Base-by-base conservation (phyloP, 2,888 invertebrate species). In the Mantis religiosa region DNA sequence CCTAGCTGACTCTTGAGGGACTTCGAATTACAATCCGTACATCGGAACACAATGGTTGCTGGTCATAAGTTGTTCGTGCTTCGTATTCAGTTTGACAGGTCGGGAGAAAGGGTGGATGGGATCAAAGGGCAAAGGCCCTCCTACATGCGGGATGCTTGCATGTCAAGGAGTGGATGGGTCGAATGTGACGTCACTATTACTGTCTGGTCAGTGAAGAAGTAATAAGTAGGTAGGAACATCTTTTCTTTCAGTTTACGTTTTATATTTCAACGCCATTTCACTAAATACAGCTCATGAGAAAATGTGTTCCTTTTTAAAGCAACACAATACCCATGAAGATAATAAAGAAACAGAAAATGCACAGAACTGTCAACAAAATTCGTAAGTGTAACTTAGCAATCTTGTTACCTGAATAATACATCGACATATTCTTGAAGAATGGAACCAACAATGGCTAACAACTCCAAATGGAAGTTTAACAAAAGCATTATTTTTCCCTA, bases 171-270 rank as follows among this genome's bases (percentile, higher is more conserved):
- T 20, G 28, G 81, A 25, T 41, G 54, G 54, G 54, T 71, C 54
- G 54, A 71, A 71, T 86, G 83, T 82, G 82, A 82, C 82, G 89
- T 85, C 87, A 82, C 88, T 87, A 89, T 89, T 89, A 89, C 87
- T 84, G 89, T 89, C 89, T 85, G 34, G 41, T 71, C 47, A n/a
- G 88, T 47, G 89, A 47, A 84, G 87, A 87, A 47, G 54, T 89
- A 89, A 89, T 89, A 89, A 87, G 89, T 87, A 85, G 87, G 84
- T 89, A 87, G 86, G 71, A 86, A 86, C 81, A 81, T 28, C 86
- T 34, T 84, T n/a, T 15, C 85, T 84, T 71, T 71, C 54, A 71
- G 15, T 71, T 71, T 71, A 71, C 54, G 54, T 71, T 71, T 71
- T 20, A 71, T 71, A 71, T 71, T 71, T 71, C 54, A 71, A 71